Evolutionary conservation across 2,888 invertebrate genomes (phyloP), one percentile per base, ranked within the genome.

Genomic region (Lysandra coridon): DNA sequence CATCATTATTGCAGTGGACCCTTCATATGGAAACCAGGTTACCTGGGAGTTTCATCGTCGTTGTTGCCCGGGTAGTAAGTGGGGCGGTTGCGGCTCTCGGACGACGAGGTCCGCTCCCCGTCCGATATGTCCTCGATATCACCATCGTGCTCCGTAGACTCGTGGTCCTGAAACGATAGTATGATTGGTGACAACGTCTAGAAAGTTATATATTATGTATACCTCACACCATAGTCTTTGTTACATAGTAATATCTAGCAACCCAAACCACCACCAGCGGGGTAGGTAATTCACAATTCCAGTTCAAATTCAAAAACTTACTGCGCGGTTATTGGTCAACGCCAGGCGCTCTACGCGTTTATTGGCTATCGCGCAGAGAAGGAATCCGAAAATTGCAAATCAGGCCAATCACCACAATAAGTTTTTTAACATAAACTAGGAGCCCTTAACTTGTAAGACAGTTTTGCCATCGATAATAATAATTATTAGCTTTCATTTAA

Each of bases 41-140:
- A 93, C 95, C 95, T 93, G 12, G 95, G 95, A 0, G 95, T 94
- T 6, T 93, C 93, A 6, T 94, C 95, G 80, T 96, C 95, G 79
- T 96, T 96, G 64, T 96, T 95, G n/a, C 96, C 95, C 12, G 97
- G 97, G 87, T 97, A 97, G 88, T 97, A 97, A 82, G 97, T 96
- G 33, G 96, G 93, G 37, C 95, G 89, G 82, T 88, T 90, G 1
- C 92, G 86, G 80, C 97, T 95, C 86, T 97, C 97, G 0, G 97
- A 97, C 0, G 97, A 97, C 7, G 97, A 97, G 0, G 97, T 97
- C 73, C 97, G 93, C 83, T 97, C 97, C 0, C 97, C 97, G 87
- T 98, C 97, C 0, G 97, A 97, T 86, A 97, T 98, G 85, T 98
- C 98, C 85, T 98, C 98, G 0, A 97, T 96, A 84, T 98, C 98